Evolutionary conservation across 2,888 invertebrate species (phyloP), one percentile per base, ranked within the genome.

Genomic region (Boloria euphrosyne): DNA sequence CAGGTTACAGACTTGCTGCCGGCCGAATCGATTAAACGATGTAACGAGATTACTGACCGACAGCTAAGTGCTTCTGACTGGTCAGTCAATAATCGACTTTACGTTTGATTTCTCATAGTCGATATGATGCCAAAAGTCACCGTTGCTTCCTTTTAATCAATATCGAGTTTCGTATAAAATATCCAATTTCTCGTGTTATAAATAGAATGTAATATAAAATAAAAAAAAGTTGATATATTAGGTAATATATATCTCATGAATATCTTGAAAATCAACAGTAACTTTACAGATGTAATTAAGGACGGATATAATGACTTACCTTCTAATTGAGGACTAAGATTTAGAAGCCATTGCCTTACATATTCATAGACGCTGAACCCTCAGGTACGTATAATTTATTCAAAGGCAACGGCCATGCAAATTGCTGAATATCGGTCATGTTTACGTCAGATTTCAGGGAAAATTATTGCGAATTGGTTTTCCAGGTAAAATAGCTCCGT

Each of bases 391-490:
- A 84, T 90, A 89, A 91, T 86, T 90, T 92, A 91, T 91, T 91
- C 91, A 90, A 80, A 85, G 84, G 80, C 82, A 84, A 83, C 87
- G 88, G 89, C 85, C 91, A 90, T 91, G 91, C 91, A 91, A 92
- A 92, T 92, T 86, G 85, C 78, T 75, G 89, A 89, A 90, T 92
- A 91, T 91, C 90, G 90, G 91, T 90, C 91, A 91, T 91, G 91
- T 90, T 86, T 84, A 83, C 76, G 91, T 91, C 90, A 90, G 89
- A 89, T 89, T 90, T 89, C 83, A 82, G 85, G 81, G 84, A 84
- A 89, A 92, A 87, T 91, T 90, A 89, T 90, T 87, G 87, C 86
- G 86, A 81, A 87, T 85, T 82, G 87, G 85, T 82, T 85, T 83
- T 78, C 78, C 71, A 78, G 74, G 66, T 64, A 63, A 55, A 59